Evolutionary conservation across 2,113 vertebrate species (phyloP).

Genomic region (Formicarius rufipectus): DNA sequence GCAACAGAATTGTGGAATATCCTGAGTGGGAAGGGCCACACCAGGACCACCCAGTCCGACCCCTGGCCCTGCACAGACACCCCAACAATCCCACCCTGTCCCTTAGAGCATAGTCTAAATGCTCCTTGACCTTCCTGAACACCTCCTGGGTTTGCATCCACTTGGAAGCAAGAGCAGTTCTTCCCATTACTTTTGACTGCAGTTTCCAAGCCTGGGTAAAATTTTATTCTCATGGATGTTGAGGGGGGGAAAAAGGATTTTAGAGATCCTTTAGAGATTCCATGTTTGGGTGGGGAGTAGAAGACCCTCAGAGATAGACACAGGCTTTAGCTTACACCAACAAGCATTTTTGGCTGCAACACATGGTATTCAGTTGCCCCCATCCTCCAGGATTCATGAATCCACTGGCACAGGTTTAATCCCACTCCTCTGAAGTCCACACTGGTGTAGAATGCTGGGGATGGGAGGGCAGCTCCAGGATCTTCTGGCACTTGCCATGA

Average conservation of each 20-base stretch:
- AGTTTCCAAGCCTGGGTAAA: not conserved
- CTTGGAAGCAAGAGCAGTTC: not conserved
- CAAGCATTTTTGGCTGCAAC: not conserved
- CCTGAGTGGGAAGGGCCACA: not conserved
- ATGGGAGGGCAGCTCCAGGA: not conserved
- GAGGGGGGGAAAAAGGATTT: not conserved
- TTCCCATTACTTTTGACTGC: rapidly evolving
- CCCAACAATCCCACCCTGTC: not conserved
- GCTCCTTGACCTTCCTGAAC: not conserved
- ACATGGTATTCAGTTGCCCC: rapidly evolving
- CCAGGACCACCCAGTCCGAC: not conserved
- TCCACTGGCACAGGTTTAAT: not conserved
- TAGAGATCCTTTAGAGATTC: not conserved
- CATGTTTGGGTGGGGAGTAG: rapidly evolving
- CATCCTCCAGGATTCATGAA: not conserved
- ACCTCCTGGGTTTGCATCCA: not conserved
- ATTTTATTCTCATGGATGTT: not conserved
- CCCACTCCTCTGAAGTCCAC: not conserved
- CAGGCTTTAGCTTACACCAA: not conserved
- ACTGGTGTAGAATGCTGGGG: not conserved
- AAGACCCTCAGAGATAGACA: not conserved
- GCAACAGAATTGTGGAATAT: not conserved
- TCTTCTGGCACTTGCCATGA: not conserved
- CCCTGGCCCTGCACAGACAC: not conserved
- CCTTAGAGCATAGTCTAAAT: not conserved